Conservation (phyloP, 2,113 vertebrate species). For the Egretta garzetta region DNA sequence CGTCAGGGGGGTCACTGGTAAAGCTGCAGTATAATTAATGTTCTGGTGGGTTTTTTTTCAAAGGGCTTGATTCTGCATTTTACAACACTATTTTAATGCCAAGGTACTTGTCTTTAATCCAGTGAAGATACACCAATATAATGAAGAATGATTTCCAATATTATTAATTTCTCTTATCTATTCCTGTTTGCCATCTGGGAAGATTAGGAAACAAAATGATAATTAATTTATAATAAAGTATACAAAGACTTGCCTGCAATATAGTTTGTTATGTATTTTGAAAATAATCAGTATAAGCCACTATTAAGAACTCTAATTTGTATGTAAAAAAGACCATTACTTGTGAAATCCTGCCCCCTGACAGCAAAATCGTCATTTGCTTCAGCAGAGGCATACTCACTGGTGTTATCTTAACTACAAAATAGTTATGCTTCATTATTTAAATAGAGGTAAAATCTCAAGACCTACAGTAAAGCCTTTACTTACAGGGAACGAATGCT, state of each 20-base stretch:
- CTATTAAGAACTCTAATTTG: slow-evolving; percentile 9
- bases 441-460: background rate
- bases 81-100: background rate
- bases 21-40: slow-evolving; percentile 43
- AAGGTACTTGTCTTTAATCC: slow-evolving; percentile 38
- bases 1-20: background rate
- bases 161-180: slow-evolving; percentile 54
- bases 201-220: slow-evolving; percentile 55
- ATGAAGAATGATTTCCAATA: slow-evolving; percentile 31
- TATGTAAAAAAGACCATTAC: background rate
- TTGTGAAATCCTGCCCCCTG: slow-evolving; percentile 1
- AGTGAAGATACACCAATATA: background rate
- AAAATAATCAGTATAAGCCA: slow-evolving; percentile 25
- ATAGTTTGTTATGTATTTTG: slow-evolving; percentile 13
- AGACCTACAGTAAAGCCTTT: background rate
- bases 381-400: background rate
- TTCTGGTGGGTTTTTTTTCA: background rate
- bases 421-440: background rate
- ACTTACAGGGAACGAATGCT: background rate
- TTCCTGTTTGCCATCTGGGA: slow-evolving; percentile 29
- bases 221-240: slow-evolving; percentile 54
- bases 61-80: slow-evolving; percentile 14
- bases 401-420: background rate
- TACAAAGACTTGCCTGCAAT: slow-evolving; percentile 4
- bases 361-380: background rate